These are phyloP conservation scores for Cyphomyrus plagiostoma DNA, from an alignment of 2,113 vertebrate genomes.

Conservation along the genomic window DNA sequence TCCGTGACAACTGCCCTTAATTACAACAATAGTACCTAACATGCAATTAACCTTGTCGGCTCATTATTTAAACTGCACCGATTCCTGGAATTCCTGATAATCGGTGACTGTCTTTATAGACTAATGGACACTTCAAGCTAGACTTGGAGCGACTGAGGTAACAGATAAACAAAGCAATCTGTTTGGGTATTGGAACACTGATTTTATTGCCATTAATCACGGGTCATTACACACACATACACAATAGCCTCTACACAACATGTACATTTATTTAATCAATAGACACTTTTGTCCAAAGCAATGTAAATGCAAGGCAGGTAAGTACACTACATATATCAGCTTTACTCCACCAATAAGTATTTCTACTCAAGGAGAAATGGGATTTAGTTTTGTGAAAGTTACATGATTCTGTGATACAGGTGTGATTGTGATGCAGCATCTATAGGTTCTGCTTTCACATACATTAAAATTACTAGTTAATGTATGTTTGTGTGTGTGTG, in stretches of 20 bases:
- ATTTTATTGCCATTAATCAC: neutral
- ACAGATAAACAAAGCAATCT: neutral
- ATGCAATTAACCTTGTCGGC: neutral
- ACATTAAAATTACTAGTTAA: neutral
- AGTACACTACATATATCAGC: neutral
- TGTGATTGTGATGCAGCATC: neutral
- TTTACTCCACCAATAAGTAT: neutral
- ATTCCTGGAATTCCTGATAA: neutral
- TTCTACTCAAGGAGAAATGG: neutral
- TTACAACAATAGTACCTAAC: conserved; percentile 16
- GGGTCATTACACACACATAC: neutral
- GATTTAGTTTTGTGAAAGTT: neutral
- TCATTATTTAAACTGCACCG: neutral
- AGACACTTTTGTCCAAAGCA: neutral
- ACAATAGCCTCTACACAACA: neutral
- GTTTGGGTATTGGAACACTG: neutral
- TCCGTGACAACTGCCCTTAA: conserved; percentile 21
- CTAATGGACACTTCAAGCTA: neutral
- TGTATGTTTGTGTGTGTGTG: neutral
- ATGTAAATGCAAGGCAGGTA: neutral
- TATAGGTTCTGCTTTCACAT: neutral
- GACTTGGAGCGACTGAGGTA: neutral
- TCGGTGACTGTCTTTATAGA: neutral
- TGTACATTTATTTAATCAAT: neutral
- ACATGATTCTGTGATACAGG: neutral